phyloP scores from a whole-genome alignment of 1,140 invertebrate genomes.

The Solenopsis invicta region DNA sequence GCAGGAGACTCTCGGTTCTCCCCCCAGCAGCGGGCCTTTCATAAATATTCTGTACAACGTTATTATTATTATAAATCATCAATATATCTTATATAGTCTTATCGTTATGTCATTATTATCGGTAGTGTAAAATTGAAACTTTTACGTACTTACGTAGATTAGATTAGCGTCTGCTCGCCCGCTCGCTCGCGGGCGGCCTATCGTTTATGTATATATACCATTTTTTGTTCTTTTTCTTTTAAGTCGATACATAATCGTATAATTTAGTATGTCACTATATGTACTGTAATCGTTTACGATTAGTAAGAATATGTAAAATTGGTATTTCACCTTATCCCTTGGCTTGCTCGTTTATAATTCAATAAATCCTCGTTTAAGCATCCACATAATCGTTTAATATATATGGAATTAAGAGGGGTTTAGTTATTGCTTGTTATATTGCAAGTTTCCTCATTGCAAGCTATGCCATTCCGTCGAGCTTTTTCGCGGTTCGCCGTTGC shows the following conservation, averaged over 20 bases:
- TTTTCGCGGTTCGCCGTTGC: conserved; percentile 64
- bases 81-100: conserved; percentile 85
- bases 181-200: conserved; percentile 70
- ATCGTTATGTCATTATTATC: conserved; percentile 87
- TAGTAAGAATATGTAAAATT: conserved; percentile 88
- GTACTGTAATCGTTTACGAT: conserved; percentile 85
- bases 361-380: conserved; percentile 85
- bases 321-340: conserved; percentile 83
- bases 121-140: conserved; percentile 87
- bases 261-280: conserved; percentile 86
- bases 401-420: conserved; percentile 85
- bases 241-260: conserved; percentile 85
- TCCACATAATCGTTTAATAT: conserved; percentile 86
- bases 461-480: conserved; percentile 81
- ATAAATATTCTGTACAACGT: conserved; percentile 87
- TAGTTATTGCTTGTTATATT: conserved; percentile 87
- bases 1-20: conserved; percentile 74
- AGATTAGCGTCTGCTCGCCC: conserved; percentile 82
- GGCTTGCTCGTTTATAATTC: conserved; percentile 80
- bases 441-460: conserved; percentile 83
- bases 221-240: conserved; percentile 79
- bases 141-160: conserved; percentile 86
- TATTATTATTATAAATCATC: conserved; percentile 87
- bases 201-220: conserved; percentile 80
- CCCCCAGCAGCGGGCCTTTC: conserved; percentile 84